Percentiles rank a stretch among this genome's conserved stretches.
phyloP scores from a whole-genome alignment of 2,113 vertebrate genomes.

The Amphilophus citrinellus region DNA sequence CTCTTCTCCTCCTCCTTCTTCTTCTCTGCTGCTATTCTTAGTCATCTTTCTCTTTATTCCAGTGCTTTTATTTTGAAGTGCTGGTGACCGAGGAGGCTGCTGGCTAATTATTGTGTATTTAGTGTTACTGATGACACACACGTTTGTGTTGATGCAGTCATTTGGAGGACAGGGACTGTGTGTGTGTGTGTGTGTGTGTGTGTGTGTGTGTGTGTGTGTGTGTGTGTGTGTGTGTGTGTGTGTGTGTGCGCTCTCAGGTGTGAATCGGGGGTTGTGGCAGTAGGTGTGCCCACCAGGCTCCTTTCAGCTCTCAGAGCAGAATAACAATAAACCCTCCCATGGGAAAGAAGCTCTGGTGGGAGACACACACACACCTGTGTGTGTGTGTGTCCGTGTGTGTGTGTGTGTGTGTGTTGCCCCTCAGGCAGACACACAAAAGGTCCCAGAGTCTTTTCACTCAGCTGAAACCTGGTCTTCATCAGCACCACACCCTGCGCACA shows the following conservation, averaged over 20 bases:
- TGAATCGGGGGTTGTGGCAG: slow-evolving; percentile 22
- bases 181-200: background rate
- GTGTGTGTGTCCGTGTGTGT: slow-evolving; percentile 24
- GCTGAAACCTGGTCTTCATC: slow-evolving; percentile 67
- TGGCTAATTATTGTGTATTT: background rate
- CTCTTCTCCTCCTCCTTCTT: background rate
- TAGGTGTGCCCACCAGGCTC: slow-evolving; percentile 46
- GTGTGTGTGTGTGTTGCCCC: slow-evolving; percentile 31
- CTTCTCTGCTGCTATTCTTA: background rate
- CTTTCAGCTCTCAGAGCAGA: slow-evolving; percentile 51
- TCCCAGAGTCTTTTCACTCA: slow-evolving; percentile 59
- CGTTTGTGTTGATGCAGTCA: too few species aligned
- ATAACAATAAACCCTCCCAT: slow-evolving; percentile 42
- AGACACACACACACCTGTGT: background rate
- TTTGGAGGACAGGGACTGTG: background rate
- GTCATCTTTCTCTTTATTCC: background rate
- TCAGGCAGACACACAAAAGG: slow-evolving; percentile 55
- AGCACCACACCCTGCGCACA: slow-evolving; percentile 52
- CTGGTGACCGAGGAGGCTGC: background rate
- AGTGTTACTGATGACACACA: background rate
- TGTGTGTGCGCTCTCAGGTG: slow-evolving; percentile 37
- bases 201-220: background rate
- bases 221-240: slow-evolving; percentile 15
- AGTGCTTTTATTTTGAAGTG: background rate
- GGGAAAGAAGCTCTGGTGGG: slow-evolving; percentile 36